Evolutionary conservation across 2,113 vertebrate genomes (phyloP).

Genomic region (Gymnobelideus leadbeateri): DNA sequence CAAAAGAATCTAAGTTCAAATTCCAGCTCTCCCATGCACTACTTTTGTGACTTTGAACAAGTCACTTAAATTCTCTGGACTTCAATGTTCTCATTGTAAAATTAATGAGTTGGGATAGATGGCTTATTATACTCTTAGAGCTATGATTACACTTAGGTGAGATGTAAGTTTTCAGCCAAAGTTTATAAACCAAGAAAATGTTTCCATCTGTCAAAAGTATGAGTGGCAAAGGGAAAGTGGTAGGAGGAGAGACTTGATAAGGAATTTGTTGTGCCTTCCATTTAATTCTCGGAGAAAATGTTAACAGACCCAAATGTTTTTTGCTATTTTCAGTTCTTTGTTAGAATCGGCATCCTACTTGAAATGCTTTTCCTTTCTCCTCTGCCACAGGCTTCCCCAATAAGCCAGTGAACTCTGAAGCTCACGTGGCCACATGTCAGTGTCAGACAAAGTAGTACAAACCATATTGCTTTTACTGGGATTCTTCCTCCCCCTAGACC

Average conservation of each 20-base stretch:
- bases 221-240: background rate
- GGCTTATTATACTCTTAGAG: background rate
- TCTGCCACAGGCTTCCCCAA: conserved; percentile 44
- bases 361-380: conserved; percentile 47
- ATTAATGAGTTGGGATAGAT: background rate
- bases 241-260: conserved; percentile 8
- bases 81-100: background rate
- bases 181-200: conserved; percentile 33
- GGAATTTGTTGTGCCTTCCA: conserved; percentile 50
- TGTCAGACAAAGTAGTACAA: conserved; percentile 45
- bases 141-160: background rate
- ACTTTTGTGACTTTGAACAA: background rate
- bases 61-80: background rate
- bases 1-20: background rate
- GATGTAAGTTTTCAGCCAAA: background rate
- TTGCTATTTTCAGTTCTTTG: conserved; percentile 70
- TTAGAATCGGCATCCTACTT: conserved; percentile 65
- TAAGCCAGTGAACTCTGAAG: background rate
- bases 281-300: conserved; percentile 46
- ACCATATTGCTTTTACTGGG: conserved; percentile 8
- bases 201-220: conserved; percentile 27
- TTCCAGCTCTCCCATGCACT: background rate
- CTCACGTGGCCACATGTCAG: conserved; percentile 49
- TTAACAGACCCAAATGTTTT: conserved; percentile 58
- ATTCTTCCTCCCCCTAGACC: conserved; percentile 37